Evolutionary conservation across 2,888 invertebrate genomes (phyloP), one percentile per base, ranked within the genome.

Genomic region (Polylopha cassiicola): DNA sequence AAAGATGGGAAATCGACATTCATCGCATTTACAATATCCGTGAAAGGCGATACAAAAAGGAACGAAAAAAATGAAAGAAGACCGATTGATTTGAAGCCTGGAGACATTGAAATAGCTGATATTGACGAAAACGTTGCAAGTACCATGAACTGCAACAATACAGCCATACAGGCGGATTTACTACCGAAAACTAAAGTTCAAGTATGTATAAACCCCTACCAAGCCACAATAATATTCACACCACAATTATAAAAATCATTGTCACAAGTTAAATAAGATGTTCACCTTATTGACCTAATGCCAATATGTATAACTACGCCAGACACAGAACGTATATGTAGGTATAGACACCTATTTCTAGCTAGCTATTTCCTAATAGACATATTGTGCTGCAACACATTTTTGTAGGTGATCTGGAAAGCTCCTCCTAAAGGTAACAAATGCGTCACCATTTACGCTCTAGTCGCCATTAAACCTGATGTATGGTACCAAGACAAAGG

Each of bases 401-500:
- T 3, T 29, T 38, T 47, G 11, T 23, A 80, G 84, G 82, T 65
- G 0, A 46, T 55, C 8, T 85, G 84, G 84, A 62, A 50, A 44
- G 75, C 84, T 1, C 84, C 84, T 5, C 59, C 57, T 0, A 80
- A 80, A 45, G 69, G 65, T 11, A 76, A 78, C 27, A 68, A 74
- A 51, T 84, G 84, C 27, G 80, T 84, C 6, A 79, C 78, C 0
- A 64, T 85, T 26, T 73, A 71, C 32, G 81, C 84, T 0, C 58
- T 78, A 15, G 67, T 84, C 1, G 82, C 82, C 0, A 67, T 79
- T 0, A 73, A 67, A 18, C 69, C 65, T 0, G 78, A 78, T 33
- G 74, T 82, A 0, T 85, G 84, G 82, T 84, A 84, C 44, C 74
- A 55, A 17, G 73, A 56, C 31, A 76, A 74, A 10, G 74, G 73